Evolutionary conservation across 2,113 vertebrate species (phyloP).

Genomic region (Ammodytes dubius): DNA sequence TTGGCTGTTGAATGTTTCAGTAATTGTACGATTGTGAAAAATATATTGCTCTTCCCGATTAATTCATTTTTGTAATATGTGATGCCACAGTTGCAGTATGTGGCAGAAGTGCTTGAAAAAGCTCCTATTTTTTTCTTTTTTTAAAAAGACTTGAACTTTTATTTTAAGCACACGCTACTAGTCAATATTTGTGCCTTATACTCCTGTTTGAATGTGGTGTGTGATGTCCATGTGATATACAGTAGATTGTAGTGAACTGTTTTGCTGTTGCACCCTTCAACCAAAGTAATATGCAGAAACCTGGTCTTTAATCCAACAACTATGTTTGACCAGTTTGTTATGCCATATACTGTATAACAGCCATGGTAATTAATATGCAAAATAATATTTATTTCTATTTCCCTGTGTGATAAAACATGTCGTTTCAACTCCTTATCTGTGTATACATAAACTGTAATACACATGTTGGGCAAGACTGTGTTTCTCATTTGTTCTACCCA

Average conservation of each 20-base stretch:
- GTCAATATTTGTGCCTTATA: constrained; percentile 85
- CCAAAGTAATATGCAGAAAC: constrained; percentile 69
- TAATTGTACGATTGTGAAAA: constrained; percentile 52
- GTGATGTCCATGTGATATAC: constrained; percentile 51
- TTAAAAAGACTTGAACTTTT: constrained; percentile 68
- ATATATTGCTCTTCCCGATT: constrained; percentile 45
- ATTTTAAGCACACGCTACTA: constrained; percentile 59
- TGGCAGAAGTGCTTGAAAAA: constrained; percentile 54
- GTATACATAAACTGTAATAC: constrained; percentile 2
- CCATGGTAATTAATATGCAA: constrained; percentile 71
- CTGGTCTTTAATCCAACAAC: constrained; percentile 40
- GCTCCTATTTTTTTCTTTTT: constrained; percentile 23
- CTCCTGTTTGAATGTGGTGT: constrained; percentile 71
- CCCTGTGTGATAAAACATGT: constrained; percentile 24
- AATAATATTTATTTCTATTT: constrained; percentile 56
- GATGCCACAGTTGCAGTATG: constrained; percentile 40
- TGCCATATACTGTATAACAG: constrained; percentile 62
- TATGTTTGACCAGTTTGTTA: constrained; percentile 48
- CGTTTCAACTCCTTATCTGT: constrained; percentile 32
- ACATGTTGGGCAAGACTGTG: constrained; percentile 8
- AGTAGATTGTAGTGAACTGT: constrained; percentile 62
- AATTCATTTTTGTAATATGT: constrained; percentile 65
- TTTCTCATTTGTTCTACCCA: constrained; percentile 12
- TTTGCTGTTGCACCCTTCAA: constrained; percentile 72
- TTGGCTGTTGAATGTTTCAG: constrained; percentile 44